Conservation (phyloP, 2,888 invertebrate genomes). For the Orthosia cruda region DNA sequence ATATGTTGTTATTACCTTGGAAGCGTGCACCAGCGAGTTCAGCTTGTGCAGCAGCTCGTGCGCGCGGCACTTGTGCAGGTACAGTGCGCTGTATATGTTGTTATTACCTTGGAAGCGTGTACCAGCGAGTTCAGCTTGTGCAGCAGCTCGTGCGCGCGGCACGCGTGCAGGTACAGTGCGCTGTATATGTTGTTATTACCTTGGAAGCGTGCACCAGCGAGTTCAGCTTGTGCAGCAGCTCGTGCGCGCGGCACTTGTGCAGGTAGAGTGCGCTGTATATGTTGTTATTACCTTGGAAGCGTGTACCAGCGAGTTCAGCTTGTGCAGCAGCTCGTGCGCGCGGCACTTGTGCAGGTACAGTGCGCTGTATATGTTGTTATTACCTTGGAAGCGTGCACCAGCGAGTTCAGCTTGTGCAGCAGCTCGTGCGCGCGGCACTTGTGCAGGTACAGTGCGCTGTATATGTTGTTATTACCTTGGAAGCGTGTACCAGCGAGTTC, state of each 20-base stretch:
- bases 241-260: constrained; percentile 93
- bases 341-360: constrained; percentile 94
- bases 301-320: constrained; percentile 92
- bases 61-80: constrained; percentile 93
- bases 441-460: constrained; percentile 96
- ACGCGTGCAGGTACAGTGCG: constrained; percentile 95
- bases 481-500: constrained; percentile 89
- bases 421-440: constrained; percentile 93
- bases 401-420: constrained; percentile 92
- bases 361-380: constrained; percentile 94
- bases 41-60: constrained; percentile 94
- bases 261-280: constrained; percentile 96
- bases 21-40: constrained; percentile 89
- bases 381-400: constrained; percentile 89
- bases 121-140: constrained; percentile 93
- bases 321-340: constrained; percentile 93
- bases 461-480: constrained; percentile 87
- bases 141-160: constrained; percentile 93
- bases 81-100: constrained; percentile 94
- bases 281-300: constrained; percentile 72
- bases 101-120: constrained; percentile 79
- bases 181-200: constrained; percentile 93
- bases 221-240: constrained; percentile 93
- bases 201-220: constrained; percentile 88
- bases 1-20: constrained; percentile 87